Evolutionary conservation across 1,140 invertebrate genomes (phyloP), one percentile per base, ranked within the genome.

Genomic region (Ericerus pela): DNA sequence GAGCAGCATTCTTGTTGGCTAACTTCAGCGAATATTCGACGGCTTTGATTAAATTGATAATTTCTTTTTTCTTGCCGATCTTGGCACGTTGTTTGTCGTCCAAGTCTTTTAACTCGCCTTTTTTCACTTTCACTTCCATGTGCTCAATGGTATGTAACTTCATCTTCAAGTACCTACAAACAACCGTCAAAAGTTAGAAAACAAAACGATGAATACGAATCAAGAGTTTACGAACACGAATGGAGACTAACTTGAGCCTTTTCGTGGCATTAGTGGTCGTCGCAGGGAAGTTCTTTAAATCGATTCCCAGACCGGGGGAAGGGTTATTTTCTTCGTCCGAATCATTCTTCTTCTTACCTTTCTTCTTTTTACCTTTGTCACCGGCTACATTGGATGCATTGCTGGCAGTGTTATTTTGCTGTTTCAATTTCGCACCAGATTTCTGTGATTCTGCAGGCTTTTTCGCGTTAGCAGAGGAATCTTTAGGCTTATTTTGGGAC

Each of bases 81-180:
- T 22, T 22, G 4, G 20, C 41, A 24, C 26, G 10, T 24, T 47
- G 41, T 14, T 47, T 47, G 8, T 18, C 2, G 26, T 47, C 41
- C 14, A 47, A 24, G 10, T 2, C 14, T n/a, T n/a, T n/a, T 16
- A 47, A 22, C 20, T 47, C 41, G 14, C 14, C 26, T 12, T 24
- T 2, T 22, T 24, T 47, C 2, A 14, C 41, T 47, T 47, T 47
- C 12, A 24, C 18, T 22, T 47, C 41, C 41, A 47, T 22, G 2
- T 18, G 26, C 20, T 47, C 41, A 16, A 47, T 47, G 10, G 41
- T 47, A 47, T 47, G 41, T 24, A 47, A 24, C 26, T 47, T 47
- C 41, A 47, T 47, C 20, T 14, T 47, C 18, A 47, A 47, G 26
- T 47, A 47, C 41, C 41, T 47, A 14, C 26, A 24, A 47, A 47